phyloP scores from a whole-genome alignment of 2,888 invertebrate species.

The Drosophila robusta region DNA sequence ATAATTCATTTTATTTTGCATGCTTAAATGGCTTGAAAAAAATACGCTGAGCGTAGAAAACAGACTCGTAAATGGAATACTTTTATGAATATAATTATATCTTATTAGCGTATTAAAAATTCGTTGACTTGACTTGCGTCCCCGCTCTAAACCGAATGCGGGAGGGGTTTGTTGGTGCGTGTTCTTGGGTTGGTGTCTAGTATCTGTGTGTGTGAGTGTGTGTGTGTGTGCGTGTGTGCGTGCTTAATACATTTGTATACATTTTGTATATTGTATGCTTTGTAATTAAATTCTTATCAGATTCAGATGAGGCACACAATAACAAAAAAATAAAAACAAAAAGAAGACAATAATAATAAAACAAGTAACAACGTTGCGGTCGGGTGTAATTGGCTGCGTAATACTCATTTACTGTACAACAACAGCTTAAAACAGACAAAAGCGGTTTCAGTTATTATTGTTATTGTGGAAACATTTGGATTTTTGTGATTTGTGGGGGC shows the following conservation, averaged over 20 bases:
- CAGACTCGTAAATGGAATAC: background rate
- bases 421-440: no score
- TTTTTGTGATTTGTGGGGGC: no score
- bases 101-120: constrained; percentile 23
- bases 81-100: background rate
- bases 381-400: no score
- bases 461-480: no score
- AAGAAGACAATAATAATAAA: constrained; percentile 16
- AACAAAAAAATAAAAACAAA: constrained; percentile 30
- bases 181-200: background rate
- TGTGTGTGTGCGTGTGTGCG: constrained; percentile 42
- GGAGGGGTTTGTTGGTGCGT: constrained; percentile 25
- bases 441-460: no score
- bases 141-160: constrained; percentile 6
- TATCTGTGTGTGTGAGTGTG: constrained; percentile 7
- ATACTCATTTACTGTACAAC: no score
- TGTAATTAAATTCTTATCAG: constrained; percentile 80
- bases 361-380: background rate
- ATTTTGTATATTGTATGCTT: constrained; percentile 67
- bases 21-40: background rate
- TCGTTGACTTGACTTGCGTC: constrained; percentile 4
- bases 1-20: background rate
- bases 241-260: constrained; percentile 71
- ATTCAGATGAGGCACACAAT: constrained; percentile 54
- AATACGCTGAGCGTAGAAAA: background rate